Percentiles rank a stretch among this genome's conserved stretches.
Conservation (phyloP, 2,797 vertebrate genomes). For the Sebastes oblongus region DNA sequence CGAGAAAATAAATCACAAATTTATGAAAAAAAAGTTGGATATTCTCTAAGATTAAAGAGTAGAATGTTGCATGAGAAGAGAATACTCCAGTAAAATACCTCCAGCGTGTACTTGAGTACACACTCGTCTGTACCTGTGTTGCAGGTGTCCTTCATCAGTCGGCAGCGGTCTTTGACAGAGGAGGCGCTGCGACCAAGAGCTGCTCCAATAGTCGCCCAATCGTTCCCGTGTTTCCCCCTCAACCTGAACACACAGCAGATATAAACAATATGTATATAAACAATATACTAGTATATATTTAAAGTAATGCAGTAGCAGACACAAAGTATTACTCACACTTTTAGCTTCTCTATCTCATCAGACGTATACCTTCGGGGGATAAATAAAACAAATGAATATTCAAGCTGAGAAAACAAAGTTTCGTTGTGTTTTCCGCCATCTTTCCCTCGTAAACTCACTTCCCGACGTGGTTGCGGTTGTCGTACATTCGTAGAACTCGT, state of each 20-base stretch:
- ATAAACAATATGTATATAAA: no score
- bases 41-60: no score
- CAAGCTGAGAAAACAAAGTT: neutral
- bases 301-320: no score
- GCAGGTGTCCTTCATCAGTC: constrained; percentile 98
- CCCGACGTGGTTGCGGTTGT: constrained; percentile 98
- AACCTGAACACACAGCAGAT: constrained; percentile 77
- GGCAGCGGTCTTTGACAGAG: constrained; percentile 97
- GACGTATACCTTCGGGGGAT: constrained; percentile 86
- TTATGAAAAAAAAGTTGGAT: no score
- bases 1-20: no score
- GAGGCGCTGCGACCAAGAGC: constrained; percentile 96
- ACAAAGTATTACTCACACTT: constrained; percentile 85
- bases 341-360: constrained; percentile 95
- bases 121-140: constrained; percentile 87
- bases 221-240: constrained; percentile 93
- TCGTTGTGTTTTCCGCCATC: accelerated
- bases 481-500: constrained; percentile 97
- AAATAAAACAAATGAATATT: neutral
- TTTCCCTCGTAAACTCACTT: constrained; percentile 85
- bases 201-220: constrained; percentile 97
- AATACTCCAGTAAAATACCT: no score
- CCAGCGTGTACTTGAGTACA: no score
- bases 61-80: accelerated
- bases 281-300: no score